Base-by-base conservation (phyloP, 2,888 invertebrate genomes). In the Atrina japonica region DNA sequence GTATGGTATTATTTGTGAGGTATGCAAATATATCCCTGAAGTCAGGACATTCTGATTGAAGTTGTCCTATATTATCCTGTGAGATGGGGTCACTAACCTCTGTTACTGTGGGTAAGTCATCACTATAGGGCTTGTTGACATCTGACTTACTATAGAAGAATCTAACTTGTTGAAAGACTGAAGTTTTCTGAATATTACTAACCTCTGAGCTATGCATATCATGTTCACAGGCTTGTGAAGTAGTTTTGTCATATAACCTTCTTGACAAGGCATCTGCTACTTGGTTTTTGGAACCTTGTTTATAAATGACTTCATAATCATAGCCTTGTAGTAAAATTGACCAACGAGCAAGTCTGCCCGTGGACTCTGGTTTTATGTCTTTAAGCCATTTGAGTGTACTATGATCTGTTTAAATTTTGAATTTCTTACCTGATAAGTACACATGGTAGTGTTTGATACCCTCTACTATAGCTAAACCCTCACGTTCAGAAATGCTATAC, bases 401-500 rank as follows among this genome's bases (percentile, higher is more conserved):
- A 61, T 81, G 77, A 41, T 81, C 81, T n/a, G 81, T 81, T 7
- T 58, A 41, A 40, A 76, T 60, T 0, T 45, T 66, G 45, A 80
- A 80, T 2, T 56, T 14, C 11, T 47, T 50, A n/a, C 66, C 66
- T 5, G 59, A 68, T 43, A 78, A 47, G 50, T 73, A 80, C 3
- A 60, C 16, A 41, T 75, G 69, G 25, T 60, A 78, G 21, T 63
- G 21, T 61, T 80, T 72, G 0, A 76, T 55, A 1, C 73, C 78
- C 23, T 61, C 66, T 16, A 80, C 71, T n/a, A 76, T 56, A 23
- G 75, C 80, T 3, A 80, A 40, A 71, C 73, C 73, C 63, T 78
- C 80, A 23, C 55, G 25, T 53, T 76, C 76, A 27, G 66, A 53
- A 14, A 66, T 66, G n/a, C 25, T 16, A 55, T 75, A 80, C 23